Conservation (phyloP, 2,113 vertebrate genomes). For the Isichthys henryi region DNA sequence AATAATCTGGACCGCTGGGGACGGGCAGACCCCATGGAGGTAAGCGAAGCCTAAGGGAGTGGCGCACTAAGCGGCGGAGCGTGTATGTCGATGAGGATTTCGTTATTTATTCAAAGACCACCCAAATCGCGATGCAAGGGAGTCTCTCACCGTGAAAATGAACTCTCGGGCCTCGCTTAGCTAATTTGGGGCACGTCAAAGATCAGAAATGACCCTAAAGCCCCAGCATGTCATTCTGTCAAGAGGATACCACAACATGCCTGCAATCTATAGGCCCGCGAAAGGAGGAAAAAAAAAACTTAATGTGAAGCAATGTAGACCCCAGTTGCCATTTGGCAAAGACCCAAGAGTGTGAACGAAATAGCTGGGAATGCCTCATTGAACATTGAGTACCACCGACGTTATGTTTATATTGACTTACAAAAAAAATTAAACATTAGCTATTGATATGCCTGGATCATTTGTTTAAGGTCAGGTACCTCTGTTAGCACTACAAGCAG, state of each 20-base stretch:
- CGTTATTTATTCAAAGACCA: background rate
- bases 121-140: background rate
- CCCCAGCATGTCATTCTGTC: background rate
- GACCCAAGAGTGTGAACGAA: background rate
- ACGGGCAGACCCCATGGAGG: no score
- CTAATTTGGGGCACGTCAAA: no score
- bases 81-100: background rate
- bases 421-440: background rate
- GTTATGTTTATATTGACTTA: background rate
- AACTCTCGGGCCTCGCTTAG: background rate
- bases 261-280: background rate
- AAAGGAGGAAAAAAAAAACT: background rate
- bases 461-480: background rate
- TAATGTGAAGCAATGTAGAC: background rate
- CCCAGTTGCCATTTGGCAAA: background rate
- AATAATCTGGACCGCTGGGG: background rate
- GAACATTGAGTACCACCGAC: background rate
- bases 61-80: background rate
- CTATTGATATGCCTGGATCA: background rate
- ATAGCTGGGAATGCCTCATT: background rate
- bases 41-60: background rate
- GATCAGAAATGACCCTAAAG: background rate
- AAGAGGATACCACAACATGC: background rate
- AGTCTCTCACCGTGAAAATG: background rate
- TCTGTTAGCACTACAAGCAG: background rate